These are phyloP conservation scores for Euthynnus affinis DNA, from an alignment of 2,797 vertebrate species.

Conservation along the genomic window DNA sequence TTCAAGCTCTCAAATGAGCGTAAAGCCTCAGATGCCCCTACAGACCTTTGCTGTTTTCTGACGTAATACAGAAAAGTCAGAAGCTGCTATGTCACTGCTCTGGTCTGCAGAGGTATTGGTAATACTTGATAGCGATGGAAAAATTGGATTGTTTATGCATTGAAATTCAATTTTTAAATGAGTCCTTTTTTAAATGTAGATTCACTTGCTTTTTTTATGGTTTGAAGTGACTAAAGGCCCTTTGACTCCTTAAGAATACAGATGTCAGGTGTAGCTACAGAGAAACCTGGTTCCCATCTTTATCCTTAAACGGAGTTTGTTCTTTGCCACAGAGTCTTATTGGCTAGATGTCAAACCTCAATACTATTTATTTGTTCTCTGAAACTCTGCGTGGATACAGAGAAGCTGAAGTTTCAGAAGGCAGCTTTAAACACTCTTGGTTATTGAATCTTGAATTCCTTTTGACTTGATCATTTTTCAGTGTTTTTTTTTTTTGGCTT, in stretches of 20 bases:
- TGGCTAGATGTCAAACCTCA: slow-evolving; percentile 80
- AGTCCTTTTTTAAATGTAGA: slow-evolving; percentile 60
- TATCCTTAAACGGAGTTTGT: slow-evolving; percentile 67
- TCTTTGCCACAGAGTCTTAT: slow-evolving; percentile 84
- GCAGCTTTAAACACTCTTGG: slow-evolving; percentile 86
- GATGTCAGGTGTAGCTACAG: slow-evolving; percentile 92
- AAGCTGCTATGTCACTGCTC: slow-evolving; percentile 86
- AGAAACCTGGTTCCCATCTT: slow-evolving; percentile 88
- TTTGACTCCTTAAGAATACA: slow-evolving; percentile 66
- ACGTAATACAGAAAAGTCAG: slow-evolving; percentile 90
- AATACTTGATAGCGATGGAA: slow-evolving; percentile 84
- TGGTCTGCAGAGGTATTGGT: slow-evolving; percentile 86
- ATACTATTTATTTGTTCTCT: slow-evolving; percentile 95
- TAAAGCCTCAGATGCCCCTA: slow-evolving; percentile 71
- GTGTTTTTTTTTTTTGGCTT: slow-evolving; percentile 86
- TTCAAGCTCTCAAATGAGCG: slow-evolving; percentile 62
- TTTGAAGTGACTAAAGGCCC: slow-evolving; percentile 62
- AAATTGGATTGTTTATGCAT: slow-evolving; percentile 72
- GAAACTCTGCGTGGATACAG: slow-evolving; percentile 92
- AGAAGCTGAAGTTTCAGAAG: slow-evolving; percentile 90
- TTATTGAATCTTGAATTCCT: slow-evolving; percentile 73
- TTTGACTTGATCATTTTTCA: slow-evolving; percentile 81
- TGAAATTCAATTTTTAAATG: slow-evolving; percentile 82
- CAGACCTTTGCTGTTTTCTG: slow-evolving; percentile 89
- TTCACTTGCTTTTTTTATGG: slow-evolving; percentile 51